Evolutionary conservation across 2,888 invertebrate genomes (phyloP).

Genomic region (Coenonympha glycerion): DNA sequence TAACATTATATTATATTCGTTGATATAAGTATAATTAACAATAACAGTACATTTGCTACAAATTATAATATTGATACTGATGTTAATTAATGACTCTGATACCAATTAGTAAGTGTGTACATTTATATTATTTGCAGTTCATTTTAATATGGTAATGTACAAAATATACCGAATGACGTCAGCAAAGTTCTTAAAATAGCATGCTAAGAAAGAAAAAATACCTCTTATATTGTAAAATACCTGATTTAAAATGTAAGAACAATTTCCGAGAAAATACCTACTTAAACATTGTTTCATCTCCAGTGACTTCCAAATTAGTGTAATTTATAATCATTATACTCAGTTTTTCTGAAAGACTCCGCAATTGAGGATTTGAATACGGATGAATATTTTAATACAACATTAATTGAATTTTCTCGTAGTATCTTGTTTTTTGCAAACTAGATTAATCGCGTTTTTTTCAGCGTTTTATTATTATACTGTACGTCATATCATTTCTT

Average conservation of each 20-base stretch:
- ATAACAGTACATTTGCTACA: too few species aligned
- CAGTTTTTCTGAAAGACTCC: constrained; percentile 3
- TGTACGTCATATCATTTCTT: neutral
- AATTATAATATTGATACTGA: too few species aligned
- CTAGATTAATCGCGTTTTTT: neutral
- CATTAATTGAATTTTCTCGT: neutral
- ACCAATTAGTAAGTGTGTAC: too few species aligned
- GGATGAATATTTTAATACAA: neutral
- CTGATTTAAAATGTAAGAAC: constrained; percentile 1
- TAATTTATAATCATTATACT: constrained; percentile 14
- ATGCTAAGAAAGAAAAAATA: neutral
- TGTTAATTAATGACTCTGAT: too few species aligned
- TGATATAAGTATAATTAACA: too few species aligned
- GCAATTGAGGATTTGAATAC: constrained; percentile 9
- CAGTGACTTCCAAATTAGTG: constrained; percentile 10
- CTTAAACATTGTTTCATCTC: constrained; percentile 7
- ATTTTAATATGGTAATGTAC: neutral
- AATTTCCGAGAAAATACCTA: constrained; percentile 5
- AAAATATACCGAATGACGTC: neutral
- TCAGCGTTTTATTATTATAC: neutral
- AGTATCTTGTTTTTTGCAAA: neutral
- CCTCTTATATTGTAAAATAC: neutral
- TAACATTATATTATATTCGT: too few species aligned
- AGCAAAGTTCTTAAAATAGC: neutral
- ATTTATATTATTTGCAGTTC: too few species aligned